Evolutionary conservation across 2,888 invertebrate genomes (phyloP).

Genomic region (Trissoscelio sp.): DNA sequence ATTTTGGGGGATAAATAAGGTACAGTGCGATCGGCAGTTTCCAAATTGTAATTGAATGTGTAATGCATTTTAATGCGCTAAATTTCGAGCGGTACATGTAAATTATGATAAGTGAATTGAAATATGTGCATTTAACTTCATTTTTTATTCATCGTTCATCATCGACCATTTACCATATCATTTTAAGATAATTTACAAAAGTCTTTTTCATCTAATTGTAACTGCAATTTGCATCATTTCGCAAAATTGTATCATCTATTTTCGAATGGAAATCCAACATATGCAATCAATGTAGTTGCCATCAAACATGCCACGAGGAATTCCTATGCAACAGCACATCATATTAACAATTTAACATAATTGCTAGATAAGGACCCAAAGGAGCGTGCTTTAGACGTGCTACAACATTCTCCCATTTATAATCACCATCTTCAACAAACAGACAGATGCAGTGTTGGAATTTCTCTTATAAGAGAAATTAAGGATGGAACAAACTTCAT

Average conservation of each 20-base stretch:
- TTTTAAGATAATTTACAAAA: too few relatives aligned
- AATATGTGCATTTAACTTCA: too few relatives aligned
- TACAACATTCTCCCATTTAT: constrained; percentile 12
- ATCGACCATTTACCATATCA: too few relatives aligned
- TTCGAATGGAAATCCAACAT: not conserved
- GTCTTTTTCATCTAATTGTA: too few relatives aligned
- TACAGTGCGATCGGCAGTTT: not conserved
- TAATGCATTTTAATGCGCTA: constrained; percentile 29
- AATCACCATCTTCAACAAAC: constrained; percentile 8
- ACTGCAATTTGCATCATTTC: too few relatives aligned
- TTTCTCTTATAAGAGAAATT: not conserved
- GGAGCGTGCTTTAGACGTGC: constrained; percentile 18
- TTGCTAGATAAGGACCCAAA: constrained; percentile 43
- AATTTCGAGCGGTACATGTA: too few relatives aligned
- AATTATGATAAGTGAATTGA: too few relatives aligned
- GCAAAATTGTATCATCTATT: not conserved
- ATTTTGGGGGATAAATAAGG: too few relatives aligned
- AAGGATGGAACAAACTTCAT: too few relatives aligned
- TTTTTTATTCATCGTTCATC: too few relatives aligned
- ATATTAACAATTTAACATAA: constrained; percentile 53
- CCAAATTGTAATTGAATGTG: constrained; percentile 9
- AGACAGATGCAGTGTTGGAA: not conserved
- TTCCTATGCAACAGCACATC: constrained; percentile 24
- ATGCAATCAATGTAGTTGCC: constrained; percentile 14
- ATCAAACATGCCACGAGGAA: constrained; percentile 34